Evolutionary conservation across 2,888 invertebrate species (phyloP), one percentile per base, ranked within the genome.

Genomic region (Pherbina coryleti): DNA sequence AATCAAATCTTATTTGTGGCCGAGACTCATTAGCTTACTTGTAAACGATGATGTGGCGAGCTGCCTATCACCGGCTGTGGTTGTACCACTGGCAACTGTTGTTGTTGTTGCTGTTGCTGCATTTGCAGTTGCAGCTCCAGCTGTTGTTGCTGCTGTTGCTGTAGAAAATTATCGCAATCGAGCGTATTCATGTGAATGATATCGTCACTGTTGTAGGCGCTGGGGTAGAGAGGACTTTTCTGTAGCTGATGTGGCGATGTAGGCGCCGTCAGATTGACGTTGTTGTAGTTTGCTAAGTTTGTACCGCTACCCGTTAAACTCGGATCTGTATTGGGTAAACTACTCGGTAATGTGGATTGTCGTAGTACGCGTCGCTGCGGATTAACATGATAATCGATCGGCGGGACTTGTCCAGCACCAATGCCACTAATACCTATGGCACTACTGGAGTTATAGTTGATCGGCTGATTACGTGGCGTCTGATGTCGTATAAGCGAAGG

Each of bases 311-410:
- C 86, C 66, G 83, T 86, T 1, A 88, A 62, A 78, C 82, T 83
- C 1, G 84, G 82, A 79, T 88, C 88, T 14, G 37, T 25, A 76
- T 84, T 88, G 49, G 84, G 82, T 76, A 89, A 80, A 19, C 85
- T 86, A 69, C 85, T 88, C n/a, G 89, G 89, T 70, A 89, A 81
- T n/a, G 89, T 89, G 5, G 89, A 89, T 82, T 89, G 89, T 9
- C 89, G 87, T 71, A 89, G 81, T 19, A 89, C 87, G 55, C 89
- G 86, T 28, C 89, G 84, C 57, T 84, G 85, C 11, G 81, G 64
- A 78, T 86, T 85, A 71, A 84, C 77, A 51, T 87, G 84, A 84
- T 85, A 88, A 79, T 87, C 86, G 81, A 82, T 84, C 77, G 80
- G 77, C 25, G 81, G 73, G 4, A 78, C 51, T 17, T 75, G 49